Conservation (phyloP, 2,888 invertebrate genomes). For the Merodon equestris region DNA sequence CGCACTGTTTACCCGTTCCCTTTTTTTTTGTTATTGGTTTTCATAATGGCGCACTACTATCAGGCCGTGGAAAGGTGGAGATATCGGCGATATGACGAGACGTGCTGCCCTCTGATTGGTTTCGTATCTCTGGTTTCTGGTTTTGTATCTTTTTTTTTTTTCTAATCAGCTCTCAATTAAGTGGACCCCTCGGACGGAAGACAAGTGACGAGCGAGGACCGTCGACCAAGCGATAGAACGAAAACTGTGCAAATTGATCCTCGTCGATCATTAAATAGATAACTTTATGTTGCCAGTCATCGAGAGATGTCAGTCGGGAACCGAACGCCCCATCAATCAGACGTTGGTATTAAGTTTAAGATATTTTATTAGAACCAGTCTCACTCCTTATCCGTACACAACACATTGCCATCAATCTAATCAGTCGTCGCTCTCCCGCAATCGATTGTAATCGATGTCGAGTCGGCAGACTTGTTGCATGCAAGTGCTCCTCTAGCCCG, state of each 20-base stretch:
- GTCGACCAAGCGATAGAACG: no score
- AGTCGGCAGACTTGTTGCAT: conserved; percentile 42
- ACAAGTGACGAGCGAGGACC: no score
- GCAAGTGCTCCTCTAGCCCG: no score
- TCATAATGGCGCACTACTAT: conserved; percentile 57
- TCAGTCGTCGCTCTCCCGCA: conserved; percentile 55
- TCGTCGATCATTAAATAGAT: conserved; percentile 61
- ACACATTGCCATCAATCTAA: conserved; percentile 61
- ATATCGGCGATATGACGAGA: conserved; percentile 41
- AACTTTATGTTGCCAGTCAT: conserved; percentile 62
- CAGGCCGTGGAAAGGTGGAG: conserved; percentile 55
- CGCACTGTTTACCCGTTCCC: conserved; percentile 56
- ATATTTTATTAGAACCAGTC: conserved; percentile 56
- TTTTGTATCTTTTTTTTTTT: background rate
- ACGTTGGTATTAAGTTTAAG: conserved; percentile 45
- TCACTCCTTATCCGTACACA: conserved; percentile 28
- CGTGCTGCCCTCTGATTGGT: conserved; percentile 56
- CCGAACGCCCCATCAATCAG: conserved; percentile 59
- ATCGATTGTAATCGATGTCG: conserved; percentile 64
- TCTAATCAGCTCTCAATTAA: background rate
- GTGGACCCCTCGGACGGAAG: no score
- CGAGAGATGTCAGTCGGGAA: conserved; percentile 44
- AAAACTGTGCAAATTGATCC: background rate
- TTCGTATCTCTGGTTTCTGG: no score
- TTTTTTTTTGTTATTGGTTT: conserved; percentile 46